phyloP scores from a whole-genome alignment of 2,797 vertebrate species.

The Neostethus bicornis region DNA sequence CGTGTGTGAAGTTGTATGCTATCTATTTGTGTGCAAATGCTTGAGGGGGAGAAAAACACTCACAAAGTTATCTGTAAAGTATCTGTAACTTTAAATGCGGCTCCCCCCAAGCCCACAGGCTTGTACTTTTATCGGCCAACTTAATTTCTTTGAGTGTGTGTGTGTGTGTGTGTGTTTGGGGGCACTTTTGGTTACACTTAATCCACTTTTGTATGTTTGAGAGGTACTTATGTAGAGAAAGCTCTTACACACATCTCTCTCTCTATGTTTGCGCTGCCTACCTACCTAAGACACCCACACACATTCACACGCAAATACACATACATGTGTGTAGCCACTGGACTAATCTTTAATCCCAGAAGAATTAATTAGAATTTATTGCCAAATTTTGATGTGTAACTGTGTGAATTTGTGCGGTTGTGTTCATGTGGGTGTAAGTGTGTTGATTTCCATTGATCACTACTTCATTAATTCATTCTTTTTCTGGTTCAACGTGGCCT shows the following conservation, averaged over 20 bases:
- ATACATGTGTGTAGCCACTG: constrained; percentile 22
- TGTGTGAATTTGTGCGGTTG: constrained; percentile 13
- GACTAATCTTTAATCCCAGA: constrained; percentile 47
- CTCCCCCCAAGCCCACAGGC: constrained; percentile 23
- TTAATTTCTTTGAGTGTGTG: constrained; percentile 34
- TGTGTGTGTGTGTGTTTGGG: constrained; percentile 22
- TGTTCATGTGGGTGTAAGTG: background rate
- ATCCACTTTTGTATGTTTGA: constrained; percentile 49
- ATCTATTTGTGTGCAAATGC: constrained; percentile 14
- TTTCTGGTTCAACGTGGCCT: constrained; percentile 53
- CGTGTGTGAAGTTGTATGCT: constrained; percentile 2
- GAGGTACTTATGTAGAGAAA: constrained; percentile 29
- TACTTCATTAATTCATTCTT: constrained; percentile 61
- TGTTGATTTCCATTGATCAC: constrained; percentile 51
- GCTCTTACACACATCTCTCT: constrained; percentile 7
- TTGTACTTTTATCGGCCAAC: constrained; percentile 37
- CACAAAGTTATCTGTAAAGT: constrained; percentile 21
- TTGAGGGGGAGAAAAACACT: constrained; percentile 19
- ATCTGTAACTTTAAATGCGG: constrained; percentile 37
- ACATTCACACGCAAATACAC: background rate
- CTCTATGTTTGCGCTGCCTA: background rate
- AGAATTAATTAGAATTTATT: constrained; percentile 59
- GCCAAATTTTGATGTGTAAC: constrained; percentile 18
- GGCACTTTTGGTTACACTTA: constrained; percentile 53
- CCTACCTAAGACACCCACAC: constrained; percentile 31